These are phyloP conservation scores for Acanthochromis polyacanthus DNA, from an alignment of 2,113 vertebrate species.

Conservation along the genomic window DNA sequence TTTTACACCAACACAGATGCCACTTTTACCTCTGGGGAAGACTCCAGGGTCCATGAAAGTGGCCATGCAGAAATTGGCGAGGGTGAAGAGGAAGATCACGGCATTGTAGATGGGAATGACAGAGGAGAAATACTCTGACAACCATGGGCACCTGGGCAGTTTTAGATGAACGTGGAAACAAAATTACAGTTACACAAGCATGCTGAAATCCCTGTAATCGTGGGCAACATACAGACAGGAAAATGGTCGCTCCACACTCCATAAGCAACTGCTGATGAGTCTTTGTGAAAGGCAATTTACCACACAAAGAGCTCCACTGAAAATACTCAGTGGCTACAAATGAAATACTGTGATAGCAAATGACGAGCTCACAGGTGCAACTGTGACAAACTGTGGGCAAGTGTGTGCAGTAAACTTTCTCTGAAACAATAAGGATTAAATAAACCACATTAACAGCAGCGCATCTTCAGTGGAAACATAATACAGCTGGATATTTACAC, in stretches of 20 bases:
- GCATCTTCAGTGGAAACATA: background rate
- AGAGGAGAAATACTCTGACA: conserved; percentile 90
- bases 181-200: conserved; percentile 11
- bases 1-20: background rate
- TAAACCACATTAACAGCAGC: background rate
- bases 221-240: background rate
- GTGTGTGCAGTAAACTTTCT: background rate
- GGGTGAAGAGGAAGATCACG: conserved; percentile 94
- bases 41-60: conserved; percentile 99
- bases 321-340: conserved; percentile 21
- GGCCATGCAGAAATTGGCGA: conserved; percentile 99
- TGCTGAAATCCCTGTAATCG: background rate
- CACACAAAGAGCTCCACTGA: conserved; percentile 9
- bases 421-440: background rate
- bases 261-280: conserved; percentile 10
- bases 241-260: background rate
- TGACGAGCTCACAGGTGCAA: conserved; percentile 23
- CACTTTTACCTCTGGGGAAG: conserved; percentile 92
- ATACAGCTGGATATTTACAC: background rate
- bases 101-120: conserved; percentile 92
- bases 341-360: conserved; percentile 20
- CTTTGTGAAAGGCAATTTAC: background rate
- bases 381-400: conserved; percentile 1
- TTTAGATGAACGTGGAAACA: background rate
- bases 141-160: conserved; percentile 90